A percentile compares a stretch with the other conserved stretches of the same genome.
phyloP scores from a whole-genome alignment of 2,888 invertebrate species.

The Mimumesa dahlbomi region DNA sequence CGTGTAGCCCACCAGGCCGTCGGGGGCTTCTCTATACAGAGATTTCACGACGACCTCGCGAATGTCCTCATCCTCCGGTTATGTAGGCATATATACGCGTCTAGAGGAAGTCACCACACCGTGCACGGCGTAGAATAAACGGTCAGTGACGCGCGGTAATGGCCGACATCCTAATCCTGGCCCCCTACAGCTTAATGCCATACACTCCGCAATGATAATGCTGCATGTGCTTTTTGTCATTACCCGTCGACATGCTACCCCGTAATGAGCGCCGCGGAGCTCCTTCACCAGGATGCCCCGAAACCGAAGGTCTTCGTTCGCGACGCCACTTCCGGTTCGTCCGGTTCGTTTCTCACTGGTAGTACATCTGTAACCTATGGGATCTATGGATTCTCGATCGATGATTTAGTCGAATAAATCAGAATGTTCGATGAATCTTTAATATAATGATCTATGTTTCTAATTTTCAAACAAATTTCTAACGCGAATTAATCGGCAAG shows the following conservation, averaged over 20 bases:
- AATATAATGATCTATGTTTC: too few species aligned
- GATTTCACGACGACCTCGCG: constrained; percentile 64
- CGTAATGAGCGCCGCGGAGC: constrained; percentile 67
- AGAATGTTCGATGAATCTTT: too few species aligned
- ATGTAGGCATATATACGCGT: constrained; percentile 70
- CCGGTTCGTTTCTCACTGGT: too few species aligned
- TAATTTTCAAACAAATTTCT: too few species aligned
- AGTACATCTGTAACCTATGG: too few species aligned
- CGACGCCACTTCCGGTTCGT: constrained; percentile 13
- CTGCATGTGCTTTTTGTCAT: constrained; percentile 77
- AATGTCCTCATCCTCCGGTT: constrained; percentile 73
- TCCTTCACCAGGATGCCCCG: constrained; percentile 52
- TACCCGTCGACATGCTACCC: constrained; percentile 67
- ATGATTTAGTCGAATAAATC: too few species aligned
- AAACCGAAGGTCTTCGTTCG: constrained; percentile 8
- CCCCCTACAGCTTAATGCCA: constrained; percentile 78
- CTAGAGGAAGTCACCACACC: constrained; percentile 77
- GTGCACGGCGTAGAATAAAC: constrained; percentile 78
- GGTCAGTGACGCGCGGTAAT: constrained; percentile 80
- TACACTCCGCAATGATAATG: constrained; percentile 76
- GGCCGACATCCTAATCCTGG: constrained; percentile 80
- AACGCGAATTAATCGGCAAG: too few species aligned
- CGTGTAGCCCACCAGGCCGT: too few species aligned
- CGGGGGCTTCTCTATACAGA: too few species aligned
- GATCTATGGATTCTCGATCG: too few species aligned